Percentiles rank a stretch among this genome's conserved stretches.
phyloP scores from a whole-genome alignment of 2,888 invertebrate genomes.

The Drosophila sordidapex region DNA sequence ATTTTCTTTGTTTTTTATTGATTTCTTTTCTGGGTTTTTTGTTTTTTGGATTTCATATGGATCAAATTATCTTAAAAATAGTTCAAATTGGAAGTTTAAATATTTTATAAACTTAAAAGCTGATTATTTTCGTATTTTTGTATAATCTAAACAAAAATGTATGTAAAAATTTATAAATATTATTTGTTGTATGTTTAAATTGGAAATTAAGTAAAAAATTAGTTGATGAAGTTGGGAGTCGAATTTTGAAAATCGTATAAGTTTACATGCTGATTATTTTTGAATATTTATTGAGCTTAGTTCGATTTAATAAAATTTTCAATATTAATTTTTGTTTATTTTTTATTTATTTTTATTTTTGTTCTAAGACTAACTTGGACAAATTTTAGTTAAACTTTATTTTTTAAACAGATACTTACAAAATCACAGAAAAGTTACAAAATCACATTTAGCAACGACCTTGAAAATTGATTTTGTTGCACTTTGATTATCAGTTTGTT shows the following conservation, averaged over 20 bases:
- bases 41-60: neutral
- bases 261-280: neutral
- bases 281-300: neutral
- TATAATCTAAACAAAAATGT: too few relatives aligned
- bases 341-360: neutral
- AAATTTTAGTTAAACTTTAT: neutral
- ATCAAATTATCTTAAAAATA: neutral
- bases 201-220: too few relatives aligned
- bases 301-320: neutral
- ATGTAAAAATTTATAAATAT: accelerated
- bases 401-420: neutral
- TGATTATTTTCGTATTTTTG: neutral
- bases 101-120: neutral
- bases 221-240: too few relatives aligned
- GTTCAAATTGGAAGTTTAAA: neutral
- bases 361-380: neutral
- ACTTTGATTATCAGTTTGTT: conserved; percentile 39
- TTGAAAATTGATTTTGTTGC: conserved; percentile 56
- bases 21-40: neutral
- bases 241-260: accelerated
- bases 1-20: neutral
- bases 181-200: accelerated
- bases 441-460: conserved; percentile 41
- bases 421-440: neutral
- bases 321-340: neutral